Conservation (phyloP, 2,113 vertebrate species). For the Isichthys henryi region DNA sequence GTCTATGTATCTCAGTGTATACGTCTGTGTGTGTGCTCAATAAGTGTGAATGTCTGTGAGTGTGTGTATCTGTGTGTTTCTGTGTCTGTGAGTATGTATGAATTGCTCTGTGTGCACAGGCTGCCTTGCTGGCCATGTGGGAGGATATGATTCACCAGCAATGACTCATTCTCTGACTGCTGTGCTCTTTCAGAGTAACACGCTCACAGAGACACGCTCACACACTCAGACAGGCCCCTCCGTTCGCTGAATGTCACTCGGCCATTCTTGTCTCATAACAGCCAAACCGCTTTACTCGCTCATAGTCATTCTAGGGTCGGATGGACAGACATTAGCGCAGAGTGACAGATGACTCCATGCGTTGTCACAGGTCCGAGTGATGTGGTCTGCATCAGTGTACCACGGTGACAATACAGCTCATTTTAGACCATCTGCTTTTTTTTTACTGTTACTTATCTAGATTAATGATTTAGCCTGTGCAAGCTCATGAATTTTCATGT, state of each 20-base stretch:
- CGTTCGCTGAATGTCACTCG: conserved; percentile 23
- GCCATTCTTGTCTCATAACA: conserved; percentile 27
- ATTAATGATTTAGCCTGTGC: conserved; percentile 1
- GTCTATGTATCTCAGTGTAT: not conserved
- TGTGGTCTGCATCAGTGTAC: not conserved
- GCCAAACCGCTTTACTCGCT: conserved; percentile 3
- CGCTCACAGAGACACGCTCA: conserved; percentile 33
- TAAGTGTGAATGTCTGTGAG: not conserved
- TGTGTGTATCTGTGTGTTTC: not conserved
- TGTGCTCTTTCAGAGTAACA: conserved; percentile 43
- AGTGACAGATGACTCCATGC: not conserved
- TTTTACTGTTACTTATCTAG: not conserved
- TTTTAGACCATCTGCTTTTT: not conserved
- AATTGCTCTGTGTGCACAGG: not conserved
- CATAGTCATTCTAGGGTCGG: conserved; percentile 3
- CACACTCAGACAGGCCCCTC: conserved; percentile 35
- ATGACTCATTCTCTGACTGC: conserved; percentile 52
- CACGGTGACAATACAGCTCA: not conserved
- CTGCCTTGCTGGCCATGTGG: conserved; percentile 40
- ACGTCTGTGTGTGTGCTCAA: not conserved
- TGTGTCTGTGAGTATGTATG: not conserved
- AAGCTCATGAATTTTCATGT: not conserved
- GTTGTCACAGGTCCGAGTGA: not conserved
- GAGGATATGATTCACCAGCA: conserved; percentile 58
- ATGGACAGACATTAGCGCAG: not conserved